Base-by-base conservation (phyloP, 2,113 vertebrate species). In the Galbula dea region DNA sequence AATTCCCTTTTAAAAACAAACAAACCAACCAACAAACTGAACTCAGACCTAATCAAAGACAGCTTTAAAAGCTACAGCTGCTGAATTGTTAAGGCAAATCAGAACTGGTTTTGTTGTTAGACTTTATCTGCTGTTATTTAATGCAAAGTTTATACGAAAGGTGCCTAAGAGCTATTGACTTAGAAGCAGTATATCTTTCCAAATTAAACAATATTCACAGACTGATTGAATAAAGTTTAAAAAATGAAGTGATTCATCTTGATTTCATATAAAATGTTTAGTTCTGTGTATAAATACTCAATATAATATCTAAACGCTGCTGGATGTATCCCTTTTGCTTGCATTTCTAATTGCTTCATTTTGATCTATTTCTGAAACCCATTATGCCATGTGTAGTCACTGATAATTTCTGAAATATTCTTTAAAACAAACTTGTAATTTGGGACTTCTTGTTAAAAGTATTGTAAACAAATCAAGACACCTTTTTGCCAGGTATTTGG, bases 141-240 rank as follows among this genome's bases (percentile, higher is more conserved):
- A 88, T 89, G 85, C 91, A 86, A 89, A 89, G 75, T 95, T 92
- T 94, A 71, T 95, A 86, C 91, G 75, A 86, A 96, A 95, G 96
- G 96, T 97, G 96, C 97, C 97, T 97, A 93, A 94, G 63, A 83
- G 87, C 87, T 95, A 46, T 91, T 78, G 83, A 88, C 83, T 93
- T 51, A 88, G 83, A 95, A 93, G 83, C 82, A 84, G 83, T 86
- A 34, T 86, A 55, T 68, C 87, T 90, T 89, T 71, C 87, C 89
- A 90, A 95, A 95, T 75, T 45, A 89, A 93, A 94, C 13, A 91
- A 79, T 49, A 88, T 43, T 69, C 86, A 71, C 78, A 84, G 82
- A 93, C 67, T 59, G 54, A 83, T n/a, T 93, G 72, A 73, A 73
- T 69, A 41, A 78, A 94, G 39, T 67, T 61, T 58, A 65, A 74